phyloP scores from a whole-genome alignment of 2,888 invertebrate genomes.

The Apantesis nais region DNA sequence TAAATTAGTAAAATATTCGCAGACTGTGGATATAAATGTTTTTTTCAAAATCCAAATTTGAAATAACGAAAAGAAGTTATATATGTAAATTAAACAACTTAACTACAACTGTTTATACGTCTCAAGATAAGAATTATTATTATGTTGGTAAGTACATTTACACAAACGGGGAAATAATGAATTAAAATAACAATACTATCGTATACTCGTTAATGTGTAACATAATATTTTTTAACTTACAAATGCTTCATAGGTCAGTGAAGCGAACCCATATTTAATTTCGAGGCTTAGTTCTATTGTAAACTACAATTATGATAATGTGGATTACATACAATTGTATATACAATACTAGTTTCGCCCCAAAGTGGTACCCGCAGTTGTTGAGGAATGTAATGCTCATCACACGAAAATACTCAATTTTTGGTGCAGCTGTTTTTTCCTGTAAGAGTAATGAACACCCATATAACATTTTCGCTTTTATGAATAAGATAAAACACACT shows the following conservation, averaged over 20 bases:
- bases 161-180: neutral
- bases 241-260: neutral
- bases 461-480: no score
- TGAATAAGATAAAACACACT: no score
- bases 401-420: no score
- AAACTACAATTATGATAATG: constrained; percentile 1
- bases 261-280: neutral
- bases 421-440: no score
- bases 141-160: neutral
- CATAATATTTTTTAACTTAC: constrained; percentile 3
- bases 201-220: neutral
- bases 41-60: no score
- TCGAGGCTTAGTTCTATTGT: neutral
- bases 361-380: no score
- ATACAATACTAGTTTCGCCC: neutral
- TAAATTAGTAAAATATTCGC: no score
- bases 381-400: no score
- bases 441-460: no score
- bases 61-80: neutral
- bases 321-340: constrained; percentile 1
- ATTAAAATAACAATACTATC: neutral
- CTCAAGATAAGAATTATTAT: neutral
- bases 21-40: no score
- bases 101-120: neutral
- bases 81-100: neutral